These are phyloP conservation scores for Cataglyphis rosenhaueri DNA, from an alignment of 2,888 invertebrate species.

Conservation along the genomic window DNA sequence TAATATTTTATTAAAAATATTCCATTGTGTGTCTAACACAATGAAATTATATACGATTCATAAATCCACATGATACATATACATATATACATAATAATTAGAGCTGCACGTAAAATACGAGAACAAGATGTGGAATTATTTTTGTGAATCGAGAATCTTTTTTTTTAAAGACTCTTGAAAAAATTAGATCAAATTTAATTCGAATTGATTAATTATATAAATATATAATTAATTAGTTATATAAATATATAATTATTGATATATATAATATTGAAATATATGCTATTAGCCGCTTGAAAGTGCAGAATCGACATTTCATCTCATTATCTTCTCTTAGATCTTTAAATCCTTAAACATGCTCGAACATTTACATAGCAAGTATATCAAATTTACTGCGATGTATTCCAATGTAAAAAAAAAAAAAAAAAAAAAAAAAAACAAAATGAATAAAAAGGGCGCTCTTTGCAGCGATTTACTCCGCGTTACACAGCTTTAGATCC, in stretches of 20 bases:
- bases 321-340: conserved; percentile 7
- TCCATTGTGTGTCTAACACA: conserved; percentile 39
- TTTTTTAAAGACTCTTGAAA: background rate
- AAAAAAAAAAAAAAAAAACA: conserved; percentile 39
- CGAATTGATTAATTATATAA: conserved; percentile 14
- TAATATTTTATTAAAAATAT: conserved; percentile 49
- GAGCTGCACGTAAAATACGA: conserved; percentile 2
- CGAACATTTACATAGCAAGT: conserved; percentile 10
- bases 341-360: conserved; percentile 2
- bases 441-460: conserved; percentile 17
- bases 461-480: conserved; percentile 11
- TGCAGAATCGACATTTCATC: background rate
- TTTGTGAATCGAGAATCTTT: background rate
- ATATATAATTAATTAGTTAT: background rate
- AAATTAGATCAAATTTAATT: background rate
- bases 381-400: conserved; percentile 12
- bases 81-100: conserved; percentile 13
- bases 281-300: background rate
- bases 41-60: conserved; percentile 29
- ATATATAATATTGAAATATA: background rate
- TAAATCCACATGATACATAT: conserved; percentile 8
- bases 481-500: conserved; percentile 37
- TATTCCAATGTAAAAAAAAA: background rate
- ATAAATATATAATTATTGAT: background rate
- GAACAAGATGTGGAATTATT: background rate